Conservation (phyloP, 2,113 vertebrate species). For the Monarcha castaneiventris region DNA sequence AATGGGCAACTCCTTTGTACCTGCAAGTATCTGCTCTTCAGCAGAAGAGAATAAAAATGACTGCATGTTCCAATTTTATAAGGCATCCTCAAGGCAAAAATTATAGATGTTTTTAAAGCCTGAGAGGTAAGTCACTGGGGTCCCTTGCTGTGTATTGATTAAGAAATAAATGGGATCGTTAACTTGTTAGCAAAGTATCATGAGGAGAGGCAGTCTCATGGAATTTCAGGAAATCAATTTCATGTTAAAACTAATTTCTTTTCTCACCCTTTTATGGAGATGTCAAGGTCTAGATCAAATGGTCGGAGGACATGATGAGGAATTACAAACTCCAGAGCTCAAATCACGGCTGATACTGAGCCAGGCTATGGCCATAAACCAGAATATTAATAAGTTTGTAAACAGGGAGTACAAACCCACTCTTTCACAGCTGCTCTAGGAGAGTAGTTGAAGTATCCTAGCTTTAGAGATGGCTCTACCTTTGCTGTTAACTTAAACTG, state of each 20-base stretch:
- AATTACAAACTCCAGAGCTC: not conserved
- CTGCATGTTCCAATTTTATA: not conserved
- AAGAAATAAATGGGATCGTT: slow-evolving; percentile 33
- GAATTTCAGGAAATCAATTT: slow-evolving; percentile 41
- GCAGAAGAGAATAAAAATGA: not conserved
- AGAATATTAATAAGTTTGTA: not conserved
- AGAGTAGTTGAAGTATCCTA: not conserved
- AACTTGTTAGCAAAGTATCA: slow-evolving; percentile 32
- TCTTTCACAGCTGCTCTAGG: not conserved
- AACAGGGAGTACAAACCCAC: not conserved
- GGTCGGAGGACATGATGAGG: not conserved
- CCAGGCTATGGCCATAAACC: not conserved
- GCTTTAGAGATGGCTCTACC: not conserved
- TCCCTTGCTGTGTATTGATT: slow-evolving; percentile 26
- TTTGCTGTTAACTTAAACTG: not conserved
- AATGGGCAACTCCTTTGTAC: not conserved
- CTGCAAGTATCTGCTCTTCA: not conserved
- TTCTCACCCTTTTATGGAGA: not conserved
- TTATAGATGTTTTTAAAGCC: slow-evolving; percentile 8
- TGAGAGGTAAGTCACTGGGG: not conserved
- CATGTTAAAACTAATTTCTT: slow-evolving; percentile 15
- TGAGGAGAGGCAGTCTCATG: not conserved
- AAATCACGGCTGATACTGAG: not conserved
- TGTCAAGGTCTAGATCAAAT: slow-evolving; percentile 5
- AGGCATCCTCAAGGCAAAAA: not conserved